These are phyloP conservation scores for Euschistus heros DNA, from an alignment of 1,140 invertebrate genomes.

Conservation along the genomic window DNA sequence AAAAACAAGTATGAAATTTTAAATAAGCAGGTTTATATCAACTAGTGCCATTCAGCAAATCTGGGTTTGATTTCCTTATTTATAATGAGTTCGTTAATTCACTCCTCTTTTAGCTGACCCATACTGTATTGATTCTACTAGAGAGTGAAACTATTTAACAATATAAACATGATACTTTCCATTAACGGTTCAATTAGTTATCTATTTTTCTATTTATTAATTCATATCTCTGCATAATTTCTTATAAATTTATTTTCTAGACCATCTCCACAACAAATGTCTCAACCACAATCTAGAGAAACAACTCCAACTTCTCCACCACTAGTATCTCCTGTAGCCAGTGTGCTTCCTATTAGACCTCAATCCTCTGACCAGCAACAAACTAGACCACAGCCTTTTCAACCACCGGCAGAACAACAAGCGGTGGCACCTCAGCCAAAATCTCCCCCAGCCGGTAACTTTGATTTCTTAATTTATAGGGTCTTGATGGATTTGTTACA, in stretches of 20 bases:
- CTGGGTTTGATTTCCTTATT: too few relatives aligned
- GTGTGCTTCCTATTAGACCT: neutral
- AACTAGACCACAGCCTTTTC: neutral
- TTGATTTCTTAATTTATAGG: too few relatives aligned
- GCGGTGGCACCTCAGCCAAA: neutral
- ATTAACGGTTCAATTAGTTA: too few relatives aligned
- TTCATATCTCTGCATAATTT: neutral
- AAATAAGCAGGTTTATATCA: too few relatives aligned
- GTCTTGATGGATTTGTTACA: too few relatives aligned
- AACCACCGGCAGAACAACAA: neutral
- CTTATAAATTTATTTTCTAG: neutral
- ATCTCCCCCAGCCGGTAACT: neutral
- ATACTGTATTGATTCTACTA: too few relatives aligned
- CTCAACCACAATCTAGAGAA: neutral
- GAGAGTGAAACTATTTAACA: too few relatives aligned
- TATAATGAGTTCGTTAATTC: too few relatives aligned
- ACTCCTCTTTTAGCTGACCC: too few relatives aligned
- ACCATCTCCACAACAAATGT: neutral
- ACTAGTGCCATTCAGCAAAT: too few relatives aligned
- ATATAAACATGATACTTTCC: too few relatives aligned
- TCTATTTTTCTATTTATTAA: neutral
- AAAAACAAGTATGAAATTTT: too few relatives aligned
- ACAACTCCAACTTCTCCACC: neutral
- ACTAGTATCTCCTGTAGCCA: neutral
- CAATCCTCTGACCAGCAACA: neutral